A percentile compares a stretch with the other conserved stretches of the same genome.
phyloP scores from a whole-genome alignment of 2,113 vertebrate genomes.

The Podiceps cristatus region DNA sequence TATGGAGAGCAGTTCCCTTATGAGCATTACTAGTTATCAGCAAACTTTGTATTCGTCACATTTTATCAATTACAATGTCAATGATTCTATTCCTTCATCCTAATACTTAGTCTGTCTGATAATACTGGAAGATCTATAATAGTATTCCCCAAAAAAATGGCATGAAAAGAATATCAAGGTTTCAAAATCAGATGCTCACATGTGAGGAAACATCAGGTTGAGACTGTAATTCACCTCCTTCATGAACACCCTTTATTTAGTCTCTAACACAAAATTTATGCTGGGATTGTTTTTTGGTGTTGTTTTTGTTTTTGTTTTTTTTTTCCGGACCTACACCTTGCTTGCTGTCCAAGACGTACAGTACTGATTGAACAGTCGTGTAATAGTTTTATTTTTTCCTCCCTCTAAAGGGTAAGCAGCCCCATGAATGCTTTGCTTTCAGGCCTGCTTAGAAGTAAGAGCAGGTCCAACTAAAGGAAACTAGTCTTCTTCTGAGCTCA shows the following conservation, averaged over 20 bases:
- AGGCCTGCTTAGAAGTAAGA: background rate
- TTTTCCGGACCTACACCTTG: background rate
- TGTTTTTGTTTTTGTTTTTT: background rate
- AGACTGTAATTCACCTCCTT: background rate
- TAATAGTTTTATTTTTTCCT: background rate
- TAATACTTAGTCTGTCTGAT: background rate
- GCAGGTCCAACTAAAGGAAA: background rate
- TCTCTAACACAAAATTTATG: background rate
- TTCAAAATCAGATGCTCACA: background rate
- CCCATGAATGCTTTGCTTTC: background rate
- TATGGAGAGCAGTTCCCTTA: background rate
- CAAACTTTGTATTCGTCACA: background rate
- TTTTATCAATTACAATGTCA: background rate
- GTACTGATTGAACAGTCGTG: background rate
- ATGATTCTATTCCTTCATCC: background rate
- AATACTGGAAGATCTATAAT: background rate
- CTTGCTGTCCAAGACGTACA: background rate
- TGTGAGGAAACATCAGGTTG: background rate
- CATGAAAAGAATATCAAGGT: background rate
- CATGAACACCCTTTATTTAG: background rate
- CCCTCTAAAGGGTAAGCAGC: background rate
- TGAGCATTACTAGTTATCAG: background rate
- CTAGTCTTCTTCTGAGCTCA: background rate
- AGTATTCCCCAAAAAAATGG: background rate
- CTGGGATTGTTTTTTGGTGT: too few species aligned